Conservation (phyloP, 2,113 vertebrate species). For the Centropristis striata region DNA sequence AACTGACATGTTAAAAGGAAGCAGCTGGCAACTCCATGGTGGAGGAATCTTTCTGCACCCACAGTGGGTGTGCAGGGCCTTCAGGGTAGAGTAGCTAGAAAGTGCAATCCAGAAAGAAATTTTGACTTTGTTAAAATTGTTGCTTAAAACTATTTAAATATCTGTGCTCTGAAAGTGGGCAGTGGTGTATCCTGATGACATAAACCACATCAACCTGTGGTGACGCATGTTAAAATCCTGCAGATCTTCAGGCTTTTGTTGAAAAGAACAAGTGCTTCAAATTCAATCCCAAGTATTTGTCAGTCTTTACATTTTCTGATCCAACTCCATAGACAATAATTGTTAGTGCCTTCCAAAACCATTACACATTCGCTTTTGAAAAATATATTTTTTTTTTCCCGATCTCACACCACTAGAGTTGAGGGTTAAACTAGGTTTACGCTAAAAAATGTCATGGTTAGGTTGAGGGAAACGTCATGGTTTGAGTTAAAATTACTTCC, state of each 20-base stretch:
- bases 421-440: too few species aligned
- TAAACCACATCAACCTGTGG: too few species aligned
- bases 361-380: neutral
- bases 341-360: neutral
- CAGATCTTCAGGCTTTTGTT: too few species aligned
- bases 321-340: neutral
- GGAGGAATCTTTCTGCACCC: neutral
- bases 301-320: neutral
- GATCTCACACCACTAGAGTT: neutral
- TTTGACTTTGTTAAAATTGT: too few species aligned
- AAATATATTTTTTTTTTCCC: neutral
- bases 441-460: neutral
- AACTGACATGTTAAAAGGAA: constrained; percentile 32
- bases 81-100: neutral
- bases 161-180: too few species aligned
- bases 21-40: constrained; percentile 1
- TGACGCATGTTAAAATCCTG: too few species aligned
- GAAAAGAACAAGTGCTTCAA: too few species aligned
- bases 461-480: neutral
- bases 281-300: too few species aligned
- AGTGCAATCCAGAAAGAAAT: too few species aligned
- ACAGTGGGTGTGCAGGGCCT: neutral
- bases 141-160: too few species aligned
- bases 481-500: neutral
- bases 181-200: too few species aligned